phyloP scores from a whole-genome alignment of 2,888 invertebrate genomes.

The Mylabris sibirica region DNA sequence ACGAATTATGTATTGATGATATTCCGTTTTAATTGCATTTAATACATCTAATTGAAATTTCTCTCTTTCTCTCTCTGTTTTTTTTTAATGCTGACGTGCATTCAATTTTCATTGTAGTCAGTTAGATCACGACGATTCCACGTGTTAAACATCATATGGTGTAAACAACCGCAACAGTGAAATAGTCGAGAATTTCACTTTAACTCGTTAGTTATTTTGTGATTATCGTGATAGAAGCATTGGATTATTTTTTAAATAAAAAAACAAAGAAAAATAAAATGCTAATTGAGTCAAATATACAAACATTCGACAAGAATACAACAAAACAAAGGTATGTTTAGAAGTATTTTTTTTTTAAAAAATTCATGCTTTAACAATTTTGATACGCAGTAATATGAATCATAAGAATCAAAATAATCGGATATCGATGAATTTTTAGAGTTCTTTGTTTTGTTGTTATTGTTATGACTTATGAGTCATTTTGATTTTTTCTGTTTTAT shows the following conservation, averaged over 20 bases:
- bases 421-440: too few species aligned
- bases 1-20: not conserved
- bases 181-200: constrained; percentile 36
- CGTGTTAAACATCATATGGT: constrained; percentile 36
- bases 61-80: not conserved
- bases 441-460: not conserved
- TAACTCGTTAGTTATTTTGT: constrained; percentile 34
- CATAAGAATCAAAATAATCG: not conserved
- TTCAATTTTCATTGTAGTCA: constrained; percentile 27
- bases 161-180: constrained; percentile 44
- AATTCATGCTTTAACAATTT: not conserved
- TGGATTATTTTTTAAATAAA: not conserved
- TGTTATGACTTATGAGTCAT: not conserved
- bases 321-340: constrained; percentile 20
- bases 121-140: constrained; percentile 35
- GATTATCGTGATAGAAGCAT: constrained; percentile 15
- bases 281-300: constrained; percentile 27
- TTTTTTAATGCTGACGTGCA: constrained; percentile 20
- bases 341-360: not conserved
- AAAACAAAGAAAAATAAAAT: constrained; percentile 17
- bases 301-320: constrained; percentile 13
- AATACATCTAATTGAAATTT: not conserved
- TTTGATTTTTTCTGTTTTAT: not conserved
- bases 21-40: not conserved
- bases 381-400: not conserved